Percentiles rank a stretch among this genome's conserved stretches.
These are phyloP conservation scores for Phrynosoma blainvillii DNA, from an alignment of 2,113 vertebrate genomes.

Conservation along the genomic window DNA sequence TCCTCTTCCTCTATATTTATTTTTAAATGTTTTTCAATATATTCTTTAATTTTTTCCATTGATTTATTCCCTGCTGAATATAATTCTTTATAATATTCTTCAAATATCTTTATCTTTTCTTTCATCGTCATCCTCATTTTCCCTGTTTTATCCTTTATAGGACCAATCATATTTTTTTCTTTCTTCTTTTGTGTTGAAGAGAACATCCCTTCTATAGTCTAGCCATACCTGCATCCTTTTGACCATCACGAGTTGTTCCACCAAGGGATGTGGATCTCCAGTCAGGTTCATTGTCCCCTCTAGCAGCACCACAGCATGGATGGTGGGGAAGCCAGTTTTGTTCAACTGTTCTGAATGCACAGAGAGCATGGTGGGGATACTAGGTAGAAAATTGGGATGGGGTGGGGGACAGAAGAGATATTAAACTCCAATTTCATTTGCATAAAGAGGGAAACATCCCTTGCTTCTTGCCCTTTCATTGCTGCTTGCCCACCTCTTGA, in stretches of 20 bases:
- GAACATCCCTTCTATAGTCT: neutral
- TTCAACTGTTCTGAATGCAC: slow-evolving; percentile 81
- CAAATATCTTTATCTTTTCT: no score
- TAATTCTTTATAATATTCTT: no score
- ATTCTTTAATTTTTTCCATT: no score
- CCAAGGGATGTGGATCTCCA: slow-evolving; percentile 90
- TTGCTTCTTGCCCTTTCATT: neutral
- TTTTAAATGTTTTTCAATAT: no score
- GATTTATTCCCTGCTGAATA: no score
- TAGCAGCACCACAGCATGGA: slow-evolving; percentile 93
- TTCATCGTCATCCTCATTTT: no score
- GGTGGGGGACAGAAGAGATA: neutral
- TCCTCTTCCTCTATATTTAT: no score
- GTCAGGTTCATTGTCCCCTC: slow-evolving; percentile 99
- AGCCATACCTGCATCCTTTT: slow-evolving; percentile 95
- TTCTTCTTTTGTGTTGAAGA: no score
- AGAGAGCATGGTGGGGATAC: slow-evolving; percentile 90
- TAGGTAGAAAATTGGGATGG: slow-evolving; percentile 52
- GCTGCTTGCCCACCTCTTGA: slow-evolving; percentile 83
- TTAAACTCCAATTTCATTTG: neutral
- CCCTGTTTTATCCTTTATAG: no score
- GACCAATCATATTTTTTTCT: no score
- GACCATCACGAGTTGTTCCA: slow-evolving; percentile 98
- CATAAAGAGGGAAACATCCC: neutral
- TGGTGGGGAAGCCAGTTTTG: slow-evolving; percentile 89